phyloP scores from a whole-genome alignment of 2,888 invertebrate genomes.

The Chrysolina oricalcia region DNA sequence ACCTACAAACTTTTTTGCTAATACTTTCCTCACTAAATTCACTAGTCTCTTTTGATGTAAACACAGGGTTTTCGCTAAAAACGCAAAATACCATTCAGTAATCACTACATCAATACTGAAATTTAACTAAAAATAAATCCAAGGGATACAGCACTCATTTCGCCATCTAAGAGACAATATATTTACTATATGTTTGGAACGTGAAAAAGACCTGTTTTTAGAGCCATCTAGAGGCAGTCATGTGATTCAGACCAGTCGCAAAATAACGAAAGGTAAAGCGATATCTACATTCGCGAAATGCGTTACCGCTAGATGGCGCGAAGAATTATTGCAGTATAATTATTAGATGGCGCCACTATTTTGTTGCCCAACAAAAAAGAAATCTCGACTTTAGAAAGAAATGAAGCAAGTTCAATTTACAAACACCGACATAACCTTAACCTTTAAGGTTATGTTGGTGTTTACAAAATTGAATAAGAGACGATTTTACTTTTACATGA shows the following conservation, averaged over 20 bases:
- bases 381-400: too few species aligned
- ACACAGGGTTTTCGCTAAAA: conserved; percentile 44
- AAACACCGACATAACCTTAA: too few species aligned
- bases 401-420: too few species aligned
- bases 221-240: neutral
- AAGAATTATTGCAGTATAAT: too few species aligned
- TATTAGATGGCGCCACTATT: too few species aligned
- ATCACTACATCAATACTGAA: conserved; percentile 57
- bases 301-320: too few species aligned
- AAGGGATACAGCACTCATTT: neutral
- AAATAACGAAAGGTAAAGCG: too few species aligned
- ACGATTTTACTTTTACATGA: too few species aligned
- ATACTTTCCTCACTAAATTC: neutral
- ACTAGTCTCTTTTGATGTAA: neutral
- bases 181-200: neutral
- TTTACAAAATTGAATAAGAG: too few species aligned
- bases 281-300: too few species aligned
- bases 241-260: neutral
- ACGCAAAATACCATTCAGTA: conserved; percentile 53
- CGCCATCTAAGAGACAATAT: neutral
- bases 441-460: too few species aligned
- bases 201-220: neutral
- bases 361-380: too few species aligned
- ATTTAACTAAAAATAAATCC: conserved; percentile 43
- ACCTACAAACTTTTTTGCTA: neutral